These are phyloP conservation scores for Abramis brama DNA, from an alignment of 2,113 vertebrate genomes.

Conservation along the genomic window DNA sequence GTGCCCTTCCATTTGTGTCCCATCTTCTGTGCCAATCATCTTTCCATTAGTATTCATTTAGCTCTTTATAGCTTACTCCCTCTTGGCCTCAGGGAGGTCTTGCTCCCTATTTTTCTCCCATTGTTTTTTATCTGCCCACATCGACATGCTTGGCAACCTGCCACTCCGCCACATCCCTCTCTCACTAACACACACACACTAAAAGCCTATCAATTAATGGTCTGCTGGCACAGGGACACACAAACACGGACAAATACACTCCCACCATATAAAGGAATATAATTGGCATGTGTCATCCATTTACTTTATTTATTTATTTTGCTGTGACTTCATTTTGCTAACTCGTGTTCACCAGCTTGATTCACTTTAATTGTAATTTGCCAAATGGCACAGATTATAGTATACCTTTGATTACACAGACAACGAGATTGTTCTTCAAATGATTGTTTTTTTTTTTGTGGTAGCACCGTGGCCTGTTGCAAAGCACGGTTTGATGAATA, in stretches of 20 bases:
- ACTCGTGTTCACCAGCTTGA: neutral
- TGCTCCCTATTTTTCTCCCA: constrained; percentile 65
- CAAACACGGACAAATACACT: neutral
- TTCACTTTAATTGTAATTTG: constrained; percentile 10
- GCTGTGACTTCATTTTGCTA: neutral
- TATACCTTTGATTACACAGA: constrained; percentile 10
- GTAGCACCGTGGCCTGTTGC: neutral
- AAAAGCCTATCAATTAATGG: constrained; percentile 59
- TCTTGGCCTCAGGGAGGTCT: constrained; percentile 57
- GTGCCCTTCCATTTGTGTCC: constrained; percentile 62
- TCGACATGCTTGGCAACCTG: constrained; percentile 60
- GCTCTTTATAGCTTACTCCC: constrained; percentile 57
- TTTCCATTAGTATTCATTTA: constrained; percentile 70
- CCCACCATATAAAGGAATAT: constrained; percentile 24
- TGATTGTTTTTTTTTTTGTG: neutral
- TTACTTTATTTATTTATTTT: constrained; percentile 9
- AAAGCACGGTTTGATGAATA: neutral
- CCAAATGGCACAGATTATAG: constrained; percentile 8
- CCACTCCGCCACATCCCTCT: constrained; percentile 45
- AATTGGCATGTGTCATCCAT: constrained; percentile 12
- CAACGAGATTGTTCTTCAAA: neutral
- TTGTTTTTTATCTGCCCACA: constrained; percentile 63
- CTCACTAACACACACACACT: neutral
- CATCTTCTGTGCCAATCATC: constrained; percentile 65
- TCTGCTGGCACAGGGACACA: neutral